These are phyloP conservation scores for Helicorthomorpha holstii DNA, from an alignment of 1,140 invertebrate genomes.

Conservation along the genomic window DNA sequence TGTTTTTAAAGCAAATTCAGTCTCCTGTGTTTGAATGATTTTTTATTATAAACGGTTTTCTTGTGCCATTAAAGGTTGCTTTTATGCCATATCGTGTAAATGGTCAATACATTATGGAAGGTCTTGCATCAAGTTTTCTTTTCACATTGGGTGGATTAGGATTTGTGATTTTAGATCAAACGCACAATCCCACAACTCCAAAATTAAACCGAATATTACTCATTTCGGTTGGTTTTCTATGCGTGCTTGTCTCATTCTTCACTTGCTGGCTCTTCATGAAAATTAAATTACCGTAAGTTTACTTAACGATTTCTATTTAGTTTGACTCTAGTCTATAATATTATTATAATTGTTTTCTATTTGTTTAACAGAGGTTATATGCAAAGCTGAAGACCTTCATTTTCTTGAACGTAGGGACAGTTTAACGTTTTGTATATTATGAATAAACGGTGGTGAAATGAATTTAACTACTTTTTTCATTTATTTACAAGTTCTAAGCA, in stretches of 20 bases:
- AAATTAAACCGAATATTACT: conserved; percentile 82
- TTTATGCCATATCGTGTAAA: conserved; percentile 98
- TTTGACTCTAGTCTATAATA: not conserved
- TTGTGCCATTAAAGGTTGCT: conserved; percentile 56
- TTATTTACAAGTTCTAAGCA: not conserved
- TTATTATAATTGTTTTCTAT: conserved; percentile 3
- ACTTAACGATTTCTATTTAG: not conserved
- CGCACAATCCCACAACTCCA: conserved; percentile 75
- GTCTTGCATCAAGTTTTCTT: conserved; percentile 86
- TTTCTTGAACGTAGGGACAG: too few species aligned
- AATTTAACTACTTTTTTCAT: too few species aligned
- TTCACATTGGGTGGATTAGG: conserved; percentile 91
- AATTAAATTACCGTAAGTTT: conserved; percentile 82
- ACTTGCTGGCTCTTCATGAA: conserved; percentile 97
- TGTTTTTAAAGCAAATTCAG: too few species aligned
- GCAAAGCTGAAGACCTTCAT: conserved; percentile 13
- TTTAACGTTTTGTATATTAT: too few species aligned
- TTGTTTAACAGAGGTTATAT: conserved; percentile 30
- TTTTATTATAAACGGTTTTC: not conserved
- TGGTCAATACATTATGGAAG: conserved; percentile 98
- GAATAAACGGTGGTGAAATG: too few species aligned
- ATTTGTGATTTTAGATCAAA: conserved; percentile 89
- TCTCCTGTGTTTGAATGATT: not conserved
- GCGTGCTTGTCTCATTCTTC: conserved; percentile 83
- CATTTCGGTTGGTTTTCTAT: conserved; percentile 80